These are phyloP conservation scores for Hyperoplus lanceolatus DNA, from an alignment of 2,797 vertebrate species.

Conservation along the genomic window DNA sequence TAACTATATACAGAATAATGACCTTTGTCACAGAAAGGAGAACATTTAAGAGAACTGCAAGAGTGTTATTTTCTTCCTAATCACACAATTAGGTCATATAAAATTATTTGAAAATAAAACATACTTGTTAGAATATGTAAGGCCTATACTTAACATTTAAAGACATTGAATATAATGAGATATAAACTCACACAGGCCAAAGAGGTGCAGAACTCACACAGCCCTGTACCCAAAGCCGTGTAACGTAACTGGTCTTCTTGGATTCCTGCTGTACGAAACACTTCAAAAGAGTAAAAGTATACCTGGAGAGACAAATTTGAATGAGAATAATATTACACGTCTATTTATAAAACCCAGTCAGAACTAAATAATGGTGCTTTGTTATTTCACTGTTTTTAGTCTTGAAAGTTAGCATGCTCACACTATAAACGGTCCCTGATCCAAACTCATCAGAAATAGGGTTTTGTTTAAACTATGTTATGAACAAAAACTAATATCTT, in stretches of 20 bases:
- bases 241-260: slow-evolving; percentile 78
- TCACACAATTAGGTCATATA: background rate
- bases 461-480: background rate
- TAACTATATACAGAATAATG: background rate
- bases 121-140: background rate
- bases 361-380: background rate
- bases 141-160: background rate
- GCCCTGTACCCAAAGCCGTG: slow-evolving; percentile 82
- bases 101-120: background rate
- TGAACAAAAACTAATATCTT: background rate
- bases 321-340: slow-evolving; percentile 1
- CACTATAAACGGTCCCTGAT: background rate
- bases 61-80: background rate
- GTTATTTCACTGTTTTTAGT: background rate
- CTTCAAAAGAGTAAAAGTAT: slow-evolving; percentile 87
- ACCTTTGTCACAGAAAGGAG: background rate
- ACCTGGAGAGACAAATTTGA: slow-evolving; percentile 77
- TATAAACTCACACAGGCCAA: slow-evolving; percentile 82
- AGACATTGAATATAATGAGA: background rate
- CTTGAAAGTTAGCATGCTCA: background rate
- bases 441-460: background rate
- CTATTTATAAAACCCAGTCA: background rate
- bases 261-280: slow-evolving; percentile 87
- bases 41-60: background rate
- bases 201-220: slow-evolving; percentile 82